Base-by-base conservation (phyloP, 1,140 invertebrate genomes). In the Lutraria rhynchaena region DNA sequence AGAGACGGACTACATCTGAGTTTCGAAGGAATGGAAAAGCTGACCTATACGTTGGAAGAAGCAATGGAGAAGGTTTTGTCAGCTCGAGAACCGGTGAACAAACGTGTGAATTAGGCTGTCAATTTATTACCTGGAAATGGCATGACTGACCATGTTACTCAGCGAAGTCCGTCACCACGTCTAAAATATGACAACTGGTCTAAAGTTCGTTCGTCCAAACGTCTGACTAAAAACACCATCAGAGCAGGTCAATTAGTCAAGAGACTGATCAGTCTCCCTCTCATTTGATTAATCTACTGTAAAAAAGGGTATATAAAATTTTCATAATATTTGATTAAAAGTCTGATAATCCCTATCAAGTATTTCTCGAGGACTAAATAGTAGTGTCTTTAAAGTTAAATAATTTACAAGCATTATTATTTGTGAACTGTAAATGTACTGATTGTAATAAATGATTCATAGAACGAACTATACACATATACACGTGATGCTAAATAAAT, bases 1-100 rank as follows among this genome's bases (percentile, higher is more conserved):
- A 63, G 60, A 24, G 60, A 63, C n/a, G 60, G 60, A 44, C 60
- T 63, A 2, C 60, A 63, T 37, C 60, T 63, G 15, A 63, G 31
- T 24, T 5, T 69, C 22, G 22, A 69, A 46, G 65, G 41, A 2
- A 69, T 3, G 22, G 65, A 46, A 24, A 51, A 33, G 65, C 19
- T 69, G n/a, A n/a, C n/a, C n/a, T n/a, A n/a, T n/a, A n/a, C n/a
- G n/a, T n/a, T n/a, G n/a, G n/a, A n/a, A n/a, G 27, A 44, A 37
- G n/a, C 46, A 69, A 37, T 49, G 4, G n/a, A 69, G 33, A 29
- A 35, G n/a, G 31, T n/a, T n/a, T n/a, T n/a, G n/a, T n/a, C n/a
- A n/a, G n/a, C n/a, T n/a, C n/a, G n/a, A n/a, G n/a, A n/a, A n/a
- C n/a, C n/a, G n/a, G n/a, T n/a, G n/a, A n/a, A n/a, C 60, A n/a